Conservation (phyloP, 2,797 vertebrate species). For the Threskiornis aethiopicus region DNA sequence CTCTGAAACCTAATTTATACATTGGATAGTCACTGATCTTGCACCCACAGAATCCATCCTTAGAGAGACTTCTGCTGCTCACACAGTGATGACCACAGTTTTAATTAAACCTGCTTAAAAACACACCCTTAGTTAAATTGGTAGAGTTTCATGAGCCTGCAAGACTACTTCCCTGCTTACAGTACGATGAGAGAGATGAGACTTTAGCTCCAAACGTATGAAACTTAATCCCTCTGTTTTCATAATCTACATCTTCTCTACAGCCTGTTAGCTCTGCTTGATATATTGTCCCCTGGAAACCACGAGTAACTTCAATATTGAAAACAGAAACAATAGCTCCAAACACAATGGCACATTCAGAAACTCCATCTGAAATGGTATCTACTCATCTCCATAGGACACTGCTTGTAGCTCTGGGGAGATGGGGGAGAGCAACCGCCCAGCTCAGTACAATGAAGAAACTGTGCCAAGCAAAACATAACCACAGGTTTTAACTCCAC, state of each 20-base stretch:
- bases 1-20: background rate
- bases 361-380: constrained; percentile 45
- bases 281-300: constrained; percentile 52
- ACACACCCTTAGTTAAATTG: background rate
- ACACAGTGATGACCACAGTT: background rate
- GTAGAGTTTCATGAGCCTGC: background rate
- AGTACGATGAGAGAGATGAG: background rate
- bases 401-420: background rate
- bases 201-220: background rate
- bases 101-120: background rate
- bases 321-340: constrained; percentile 58
- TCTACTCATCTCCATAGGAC: constrained; percentile 7
- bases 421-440: background rate
- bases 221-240: constrained; percentile 62
- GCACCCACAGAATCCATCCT: background rate
- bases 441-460: constrained; percentile 15
- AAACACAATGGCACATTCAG: constrained; percentile 40
- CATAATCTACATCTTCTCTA: constrained; percentile 48
- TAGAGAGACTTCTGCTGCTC: background rate
- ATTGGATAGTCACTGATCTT: background rate
- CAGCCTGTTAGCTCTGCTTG: constrained; percentile 43
- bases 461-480: constrained; percentile 49
- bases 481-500: constrained; percentile 21
- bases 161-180: background rate
- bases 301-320: constrained; percentile 44